These are phyloP conservation scores for Palythoa caribaeorum DNA, from an alignment of 92 coral and sea anemone species.

Conservation along the genomic window DNA sequence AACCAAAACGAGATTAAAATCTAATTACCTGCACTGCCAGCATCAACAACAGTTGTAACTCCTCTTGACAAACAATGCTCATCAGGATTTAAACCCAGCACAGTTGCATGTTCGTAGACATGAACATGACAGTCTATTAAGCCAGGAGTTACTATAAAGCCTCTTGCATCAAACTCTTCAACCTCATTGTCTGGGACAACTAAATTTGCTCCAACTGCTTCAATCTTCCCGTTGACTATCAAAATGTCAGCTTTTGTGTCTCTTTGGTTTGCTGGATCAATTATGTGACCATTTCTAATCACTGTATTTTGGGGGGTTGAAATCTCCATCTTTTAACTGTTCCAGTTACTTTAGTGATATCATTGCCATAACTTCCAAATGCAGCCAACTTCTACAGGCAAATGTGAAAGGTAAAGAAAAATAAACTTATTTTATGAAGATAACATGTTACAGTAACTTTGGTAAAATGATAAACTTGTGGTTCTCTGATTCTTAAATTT, in stretches of 20 bases:
- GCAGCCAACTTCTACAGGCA: background rate
- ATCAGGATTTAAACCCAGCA: conserved; percentile 78
- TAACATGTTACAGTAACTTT: too few relatives aligned
- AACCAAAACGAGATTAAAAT: background rate
- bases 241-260: conserved; percentile 72
- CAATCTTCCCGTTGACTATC: conserved; percentile 63
- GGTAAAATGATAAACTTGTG: too few relatives aligned
- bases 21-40: conserved; percentile 90
- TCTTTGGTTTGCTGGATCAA: conserved; percentile 77
- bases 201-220: conserved; percentile 53
- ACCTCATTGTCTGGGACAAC: conserved; percentile 45
- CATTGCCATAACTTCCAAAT: background rate
- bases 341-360: background rate
- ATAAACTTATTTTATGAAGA: too few relatives aligned
- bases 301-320: conserved; percentile 40
- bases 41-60: conserved; percentile 94
- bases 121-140: conserved; percentile 90
- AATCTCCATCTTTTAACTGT: background rate
- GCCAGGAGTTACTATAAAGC: conserved; percentile 83
- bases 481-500: too few relatives aligned
- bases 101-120: conserved; percentile 83
- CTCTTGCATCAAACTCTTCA: conserved; percentile 81
- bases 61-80: conserved; percentile 83
- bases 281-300: conserved; percentile 78
- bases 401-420: background rate